Conservation (phyloP, 1,140 invertebrate genomes). For the Trichomalopsis sarcophagae region DNA sequence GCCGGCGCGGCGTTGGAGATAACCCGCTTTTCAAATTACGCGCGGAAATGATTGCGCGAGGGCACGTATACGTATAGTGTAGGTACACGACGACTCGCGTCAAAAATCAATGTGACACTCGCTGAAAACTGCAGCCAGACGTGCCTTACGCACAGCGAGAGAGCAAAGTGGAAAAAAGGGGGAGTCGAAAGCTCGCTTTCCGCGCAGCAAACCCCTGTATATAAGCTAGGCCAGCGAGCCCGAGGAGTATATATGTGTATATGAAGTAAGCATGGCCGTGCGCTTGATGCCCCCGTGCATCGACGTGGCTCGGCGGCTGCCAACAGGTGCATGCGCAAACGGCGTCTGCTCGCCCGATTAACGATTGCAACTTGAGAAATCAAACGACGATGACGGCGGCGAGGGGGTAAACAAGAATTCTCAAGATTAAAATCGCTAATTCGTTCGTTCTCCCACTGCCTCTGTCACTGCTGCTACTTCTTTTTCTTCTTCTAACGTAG, state of each 20-base stretch:
- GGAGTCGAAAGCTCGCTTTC: background rate
- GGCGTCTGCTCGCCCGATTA: conserved; percentile 6
- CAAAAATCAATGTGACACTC: background rate
- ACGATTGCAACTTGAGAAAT: conserved; percentile 25
- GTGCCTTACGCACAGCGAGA: background rate
- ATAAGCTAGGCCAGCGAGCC: background rate
- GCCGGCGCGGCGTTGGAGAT: too few relatives aligned
- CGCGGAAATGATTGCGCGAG: too few relatives aligned
- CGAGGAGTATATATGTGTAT: background rate
- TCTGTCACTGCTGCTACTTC: background rate
- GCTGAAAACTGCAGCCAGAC: background rate
- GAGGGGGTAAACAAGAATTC: conserved; percentile 20
- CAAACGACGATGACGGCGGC: background rate
- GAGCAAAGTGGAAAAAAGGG: background rate
- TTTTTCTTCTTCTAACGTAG: background rate
- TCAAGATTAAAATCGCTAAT: conserved; percentile 21
- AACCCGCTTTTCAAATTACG: too few relatives aligned
- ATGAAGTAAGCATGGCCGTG: background rate
- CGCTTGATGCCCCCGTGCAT: background rate
- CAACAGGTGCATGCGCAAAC: conserved; percentile 64
- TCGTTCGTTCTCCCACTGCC: background rate
- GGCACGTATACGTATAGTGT: too few relatives aligned
- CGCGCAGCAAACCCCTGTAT: background rate
- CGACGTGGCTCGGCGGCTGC: conserved; percentile 22
- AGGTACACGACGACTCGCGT: background rate